Evolutionary conservation across 2,888 invertebrate genomes (phyloP), one percentile per base, ranked within the genome.

Genomic region (Villa cingulata): DNA sequence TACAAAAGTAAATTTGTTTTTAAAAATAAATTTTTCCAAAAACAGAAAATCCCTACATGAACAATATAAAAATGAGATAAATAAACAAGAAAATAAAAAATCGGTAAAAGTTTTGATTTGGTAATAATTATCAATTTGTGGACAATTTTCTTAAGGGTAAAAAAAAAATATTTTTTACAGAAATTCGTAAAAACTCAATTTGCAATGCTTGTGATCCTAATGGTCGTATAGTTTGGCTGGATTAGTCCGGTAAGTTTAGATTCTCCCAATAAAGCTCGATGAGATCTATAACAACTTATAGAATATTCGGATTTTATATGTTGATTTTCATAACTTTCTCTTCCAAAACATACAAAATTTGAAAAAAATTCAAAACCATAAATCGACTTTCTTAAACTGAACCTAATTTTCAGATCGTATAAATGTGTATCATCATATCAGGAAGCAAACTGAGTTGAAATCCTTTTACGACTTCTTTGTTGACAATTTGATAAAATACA

Each of bases 81-180:
- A 12, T 12, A 32, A 32, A 32, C 1, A 32, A 32, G 12, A 32
- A 2, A 32, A 32, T 5, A 32, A 12, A 37, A 36, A 41, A 37
- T 41, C 41, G 46, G 46, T 37, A 42, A 47, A 32, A 43, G 43
- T 48, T 43, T 43, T 48, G 43, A 43, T 48, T 48, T 48, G 44
- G 34, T 40, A 46, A 47, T 42, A 45, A 47, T 37, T 37, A 32
- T 12, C 34, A 44, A 37, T 48, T 48, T 41, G 44, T 45, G 47
- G 43, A 38, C 18, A 48, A 48, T 4, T 32, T 32, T 65, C 65
- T 64, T 62, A 65, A 78, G 78, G 81, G 78, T 80, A 72, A 65
- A 32, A 32, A 32, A 27, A 32, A 66, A 65, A 64, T 79, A 78
- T 82, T 80, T 82, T 83, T 78, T 83, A 79, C 82, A 82, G 82